Evolutionary conservation across 2,113 vertebrate genomes (phyloP), one percentile per base, ranked within the genome.

Genomic region (Polypterus senegalus): DNA sequence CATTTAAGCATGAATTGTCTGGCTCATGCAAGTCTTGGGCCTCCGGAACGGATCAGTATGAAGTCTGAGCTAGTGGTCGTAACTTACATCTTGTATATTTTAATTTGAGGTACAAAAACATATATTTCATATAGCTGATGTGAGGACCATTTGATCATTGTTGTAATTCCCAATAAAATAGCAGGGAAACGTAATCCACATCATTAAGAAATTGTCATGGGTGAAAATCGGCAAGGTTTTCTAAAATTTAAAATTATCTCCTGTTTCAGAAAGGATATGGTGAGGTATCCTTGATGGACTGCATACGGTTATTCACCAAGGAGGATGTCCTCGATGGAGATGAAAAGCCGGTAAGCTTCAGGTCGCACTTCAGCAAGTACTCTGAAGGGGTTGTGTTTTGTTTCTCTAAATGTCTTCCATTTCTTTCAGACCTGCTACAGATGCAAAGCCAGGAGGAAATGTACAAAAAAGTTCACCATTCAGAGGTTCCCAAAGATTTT

Each of bases 401-500:
- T 44, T 53, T 61, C 44, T 62, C 6, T 60, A 72, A 52, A 66
- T 9, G 43, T 54, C 11, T 63, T 51, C 69, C 65, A n/a, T 66
- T 59, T 65, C 57, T 52, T 54, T 5, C 79, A 97, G 95, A 97
- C 87, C 0, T 98, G 95, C 69, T 87, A 87, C 66, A 87, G 79
- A 67, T 98, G 94, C 83, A 91, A 94, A 83, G 77, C 83, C 81
- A 88, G 92, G 63, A 88, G 87, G 4, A 91, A 89, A 77, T 97
- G 93, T 75, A 96, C 87, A 1, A 98, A 97, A 79, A 92, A 92
- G 70, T 96, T 97, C 82, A 92, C 90, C 79, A 87, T 97, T 73
- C 94, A 98, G 86, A 93, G 89, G 81, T 97, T 95, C 72, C 94
- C 94, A 62, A 94, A 94, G 83, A 88, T 97, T 70, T 85, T 98